Base-by-base conservation (phyloP, 2,888 invertebrate genomes). In the Schrankia costaestrigalis region DNA sequence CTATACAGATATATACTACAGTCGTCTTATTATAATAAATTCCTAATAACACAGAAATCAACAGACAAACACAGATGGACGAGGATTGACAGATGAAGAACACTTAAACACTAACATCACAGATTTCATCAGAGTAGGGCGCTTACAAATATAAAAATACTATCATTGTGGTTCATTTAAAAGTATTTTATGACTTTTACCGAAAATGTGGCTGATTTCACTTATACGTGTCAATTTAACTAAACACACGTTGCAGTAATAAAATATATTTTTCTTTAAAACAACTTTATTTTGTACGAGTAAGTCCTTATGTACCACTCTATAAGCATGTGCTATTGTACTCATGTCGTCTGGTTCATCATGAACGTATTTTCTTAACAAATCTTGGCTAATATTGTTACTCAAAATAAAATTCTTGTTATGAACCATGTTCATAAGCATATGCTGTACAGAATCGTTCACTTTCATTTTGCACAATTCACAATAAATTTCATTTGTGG, bases 191-290 rank as follows among this genome's bases (percentile, higher is more conserved):
- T 41, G 41, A 1, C 27, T 13, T 11, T 32, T 19, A 10, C 41
- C 32, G 1, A 41, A 21, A 18, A 41, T 26, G 15, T 41, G 41
- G 15, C 32, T 26, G n/a, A 41, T 35, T 21, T 41, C 41, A n/a
- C n/a, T 32, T 1, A 26, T 15, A 0, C 26, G 13, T 5, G 19
- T 12, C 10, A 32, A 1, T 0, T 14, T 7, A 8, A 23, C 5
- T 0, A 1, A 4, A 30, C 41, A 41, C 2, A 26, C 14, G 1
- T 12, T 13, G 12, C 41, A 41, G 1, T n/a, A 15, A 29, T 17
- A 36, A 2, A 3, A 14, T 18, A 6, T 1, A 1, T 15, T 11
- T 3, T 6, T 1, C 2, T 11, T 0, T 11, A 4, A 6, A 3
- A 8, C 3, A n/a, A 35, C 32, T 10, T 25, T 9, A 18, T 35